Evolutionary conservation across 2,888 invertebrate genomes (phyloP).

Genomic region (Rhynchonema sp.): DNA sequence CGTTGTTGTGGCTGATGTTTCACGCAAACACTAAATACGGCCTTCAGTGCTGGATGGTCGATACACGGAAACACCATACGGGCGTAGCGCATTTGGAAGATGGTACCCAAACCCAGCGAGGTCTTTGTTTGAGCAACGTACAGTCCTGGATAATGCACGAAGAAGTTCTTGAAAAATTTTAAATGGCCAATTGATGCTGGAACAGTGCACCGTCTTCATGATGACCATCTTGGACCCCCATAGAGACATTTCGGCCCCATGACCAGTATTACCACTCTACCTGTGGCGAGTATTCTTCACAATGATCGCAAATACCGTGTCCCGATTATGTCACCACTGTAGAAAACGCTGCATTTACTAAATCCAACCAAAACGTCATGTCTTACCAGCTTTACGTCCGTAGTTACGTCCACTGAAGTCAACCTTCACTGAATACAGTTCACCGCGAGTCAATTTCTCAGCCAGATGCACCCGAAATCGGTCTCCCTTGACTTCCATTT

Average conservation of each 20-base stretch:
- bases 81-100: conserved; percentile 7
- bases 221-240: too few relatives aligned
- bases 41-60: conserved; percentile 7
- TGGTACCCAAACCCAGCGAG: neutral
- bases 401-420: neutral
- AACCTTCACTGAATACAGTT: neutral
- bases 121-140: neutral
- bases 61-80: conserved; percentile 4
- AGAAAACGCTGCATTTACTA: too few relatives aligned
- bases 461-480: neutral
- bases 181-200: too few relatives aligned
- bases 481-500: neutral
- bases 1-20: neutral
- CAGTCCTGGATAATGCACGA: too few relatives aligned
- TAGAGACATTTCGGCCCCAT: too few relatives aligned
- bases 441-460: neutral
- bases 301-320: too few relatives aligned
- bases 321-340: too few relatives aligned
- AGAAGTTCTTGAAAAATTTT: too few relatives aligned
- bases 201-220: too few relatives aligned
- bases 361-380: too few relatives aligned
- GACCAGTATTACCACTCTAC: too few relatives aligned
- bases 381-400: neutral
- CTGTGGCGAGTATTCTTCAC: too few relatives aligned
- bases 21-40: neutral